These are phyloP conservation scores for Dendroctonus ponderosae DNA, from an alignment of 1,140 invertebrate species.

Conservation along the genomic window DNA sequence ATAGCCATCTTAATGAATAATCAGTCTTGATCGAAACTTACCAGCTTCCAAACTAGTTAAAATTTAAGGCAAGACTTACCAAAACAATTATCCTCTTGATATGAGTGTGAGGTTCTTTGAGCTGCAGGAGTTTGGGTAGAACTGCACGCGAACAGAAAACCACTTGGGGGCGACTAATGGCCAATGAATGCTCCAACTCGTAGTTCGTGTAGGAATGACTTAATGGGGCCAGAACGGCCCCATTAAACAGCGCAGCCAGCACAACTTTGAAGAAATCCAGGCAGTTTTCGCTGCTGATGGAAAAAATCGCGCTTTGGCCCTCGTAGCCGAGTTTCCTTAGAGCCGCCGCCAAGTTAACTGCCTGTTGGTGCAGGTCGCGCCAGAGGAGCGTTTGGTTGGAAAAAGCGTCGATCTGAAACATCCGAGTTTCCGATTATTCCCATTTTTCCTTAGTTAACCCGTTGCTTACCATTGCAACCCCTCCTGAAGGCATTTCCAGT, in stretches of 20 bases:
- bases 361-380: constrained; percentile 25
- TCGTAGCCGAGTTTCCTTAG: constrained; percentile 28
- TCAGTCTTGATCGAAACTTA: no score
- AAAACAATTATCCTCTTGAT: constrained; percentile 39
- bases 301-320: constrained; percentile 48
- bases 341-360: constrained; percentile 34
- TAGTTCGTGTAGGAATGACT: constrained; percentile 59
- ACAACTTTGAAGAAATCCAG: constrained; percentile 54
- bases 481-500: neutral
- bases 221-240: constrained; percentile 57
- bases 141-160: constrained; percentile 50
- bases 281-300: constrained; percentile 59
- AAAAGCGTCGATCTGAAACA: constrained; percentile 13
- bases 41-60: no score
- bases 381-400: constrained; percentile 18
- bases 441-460: neutral
- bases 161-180: constrained; percentile 55
- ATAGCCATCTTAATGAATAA: no score
- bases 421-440: neutral
- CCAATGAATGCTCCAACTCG: constrained; percentile 54
- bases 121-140: constrained; percentile 33
- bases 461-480: neutral
- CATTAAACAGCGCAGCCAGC: constrained; percentile 54
- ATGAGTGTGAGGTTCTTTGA: constrained; percentile 32
- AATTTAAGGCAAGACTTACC: constrained; percentile 4